Percentiles rank a stretch among this genome's conserved stretches.
phyloP scores from a whole-genome alignment of 2,113 vertebrate species.

The Coturnix japonica region DNA sequence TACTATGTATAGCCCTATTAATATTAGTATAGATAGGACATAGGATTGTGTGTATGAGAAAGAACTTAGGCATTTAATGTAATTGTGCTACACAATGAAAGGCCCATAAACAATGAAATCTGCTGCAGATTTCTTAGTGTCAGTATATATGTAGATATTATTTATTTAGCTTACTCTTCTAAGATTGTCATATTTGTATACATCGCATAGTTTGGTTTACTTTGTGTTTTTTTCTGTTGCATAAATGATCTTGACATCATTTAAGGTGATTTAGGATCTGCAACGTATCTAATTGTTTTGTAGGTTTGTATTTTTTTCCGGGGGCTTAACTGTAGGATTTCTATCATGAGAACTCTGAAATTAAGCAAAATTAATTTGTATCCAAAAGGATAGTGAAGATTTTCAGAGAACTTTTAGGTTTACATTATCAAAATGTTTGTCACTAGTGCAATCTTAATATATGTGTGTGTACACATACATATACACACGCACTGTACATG shows the following conservation, averaged over 20 bases:
- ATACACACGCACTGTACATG: neutral
- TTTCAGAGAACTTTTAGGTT: constrained; percentile 1
- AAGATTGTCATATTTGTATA: constrained; percentile 23
- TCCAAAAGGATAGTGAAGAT: neutral
- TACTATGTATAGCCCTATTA: neutral
- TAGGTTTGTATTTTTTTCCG: neutral
- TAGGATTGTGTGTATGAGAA: neutral
- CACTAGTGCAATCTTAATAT: neutral
- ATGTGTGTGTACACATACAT: neutral
- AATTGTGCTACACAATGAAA: neutral
- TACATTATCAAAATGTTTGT: neutral
- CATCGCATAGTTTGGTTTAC: constrained; percentile 11
- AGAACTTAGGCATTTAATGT: neutral
- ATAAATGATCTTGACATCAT: neutral
- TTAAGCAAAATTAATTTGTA: neutral
- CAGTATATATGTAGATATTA: neutral
- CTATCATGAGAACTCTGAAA: neutral
- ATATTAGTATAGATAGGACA: neutral
- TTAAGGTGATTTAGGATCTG: neutral
- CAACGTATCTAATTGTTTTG: neutral
- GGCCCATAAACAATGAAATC: neutral
- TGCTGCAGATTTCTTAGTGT: neutral
- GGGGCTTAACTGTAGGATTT: neutral
- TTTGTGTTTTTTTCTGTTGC: neutral
- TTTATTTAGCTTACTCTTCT: neutral